phyloP scores from a whole-genome alignment of 2,113 vertebrate genomes.

The Ciconia boyciana region DNA sequence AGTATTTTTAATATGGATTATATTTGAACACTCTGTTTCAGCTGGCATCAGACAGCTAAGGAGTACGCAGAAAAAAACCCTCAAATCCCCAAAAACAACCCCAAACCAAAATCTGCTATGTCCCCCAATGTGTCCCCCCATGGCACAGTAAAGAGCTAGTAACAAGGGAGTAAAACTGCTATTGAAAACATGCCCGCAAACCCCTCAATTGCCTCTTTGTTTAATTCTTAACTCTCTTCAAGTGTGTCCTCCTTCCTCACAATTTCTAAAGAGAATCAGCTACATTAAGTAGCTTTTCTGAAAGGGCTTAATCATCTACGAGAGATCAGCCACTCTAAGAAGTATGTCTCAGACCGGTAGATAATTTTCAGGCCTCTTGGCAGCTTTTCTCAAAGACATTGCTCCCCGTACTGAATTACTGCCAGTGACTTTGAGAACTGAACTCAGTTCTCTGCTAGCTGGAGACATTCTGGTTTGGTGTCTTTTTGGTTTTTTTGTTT shows the following conservation, averaged over 20 bases:
- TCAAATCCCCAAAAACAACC: accelerated
- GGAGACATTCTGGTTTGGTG: neutral
- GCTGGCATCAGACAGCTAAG: neutral
- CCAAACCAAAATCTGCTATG: neutral
- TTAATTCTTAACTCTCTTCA: neutral
- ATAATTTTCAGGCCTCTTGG: slow-evolving; percentile 63
- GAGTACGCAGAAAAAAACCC: neutral
- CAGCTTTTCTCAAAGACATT: slow-evolving; percentile 41
- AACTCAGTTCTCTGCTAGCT: neutral
- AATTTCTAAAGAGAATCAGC: slow-evolving; percentile 23
- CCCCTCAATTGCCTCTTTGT: neutral
- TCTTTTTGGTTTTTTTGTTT: neutral
- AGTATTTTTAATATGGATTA: neutral
- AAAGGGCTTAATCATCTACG: slow-evolving; percentile 35
- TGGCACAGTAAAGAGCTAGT: neutral
- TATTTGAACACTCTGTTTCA: neutral
- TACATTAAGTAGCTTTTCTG: slow-evolving; percentile 52
- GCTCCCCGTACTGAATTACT: slow-evolving; percentile 2
- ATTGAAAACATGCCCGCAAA: neutral
- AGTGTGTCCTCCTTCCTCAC: neutral
- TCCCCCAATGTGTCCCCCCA: accelerated
- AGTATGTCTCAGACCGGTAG: neutral
- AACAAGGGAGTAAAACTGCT: neutral
- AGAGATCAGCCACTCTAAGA: slow-evolving; percentile 48
- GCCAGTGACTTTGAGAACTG: neutral